These are phyloP conservation scores for Apodemus agrarius DNA, from an alignment of 2,797 vertebrate genomes.

Conservation along the genomic window DNA sequence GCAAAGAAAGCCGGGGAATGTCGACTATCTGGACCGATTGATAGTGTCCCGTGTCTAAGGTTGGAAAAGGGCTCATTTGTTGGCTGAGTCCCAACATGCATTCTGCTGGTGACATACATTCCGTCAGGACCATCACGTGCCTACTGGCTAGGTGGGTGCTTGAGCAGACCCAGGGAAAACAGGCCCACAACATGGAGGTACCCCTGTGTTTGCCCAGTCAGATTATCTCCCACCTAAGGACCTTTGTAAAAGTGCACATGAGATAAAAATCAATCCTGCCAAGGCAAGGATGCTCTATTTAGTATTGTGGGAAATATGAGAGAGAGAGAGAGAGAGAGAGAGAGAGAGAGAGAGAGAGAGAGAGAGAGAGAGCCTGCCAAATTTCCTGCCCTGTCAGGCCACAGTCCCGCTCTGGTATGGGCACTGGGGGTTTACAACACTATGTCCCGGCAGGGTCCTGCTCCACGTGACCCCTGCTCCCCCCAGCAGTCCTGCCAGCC, in stretches of 20 bases:
- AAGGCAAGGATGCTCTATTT: background rate
- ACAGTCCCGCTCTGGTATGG: too few relatives aligned
- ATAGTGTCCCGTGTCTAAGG: background rate
- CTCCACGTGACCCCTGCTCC: too few relatives aligned
- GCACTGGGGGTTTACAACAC: too few relatives aligned
- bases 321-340: too few relatives aligned
- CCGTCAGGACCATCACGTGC: background rate
- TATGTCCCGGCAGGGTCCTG: too few relatives aligned
- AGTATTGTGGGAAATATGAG: background rate
- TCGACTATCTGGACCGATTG: background rate
- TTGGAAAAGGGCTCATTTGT: background rate
- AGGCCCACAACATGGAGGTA: background rate
- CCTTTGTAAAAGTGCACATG: background rate
- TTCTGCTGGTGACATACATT: background rate
- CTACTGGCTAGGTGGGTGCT: background rate
- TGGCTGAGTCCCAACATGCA: background rate
- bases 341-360: too few relatives aligned
- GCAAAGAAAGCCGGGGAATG: slow-evolving; percentile 6
- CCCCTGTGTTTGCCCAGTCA: background rate
- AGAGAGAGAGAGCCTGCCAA: too few relatives aligned
- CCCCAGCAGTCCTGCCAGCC: too few relatives aligned
- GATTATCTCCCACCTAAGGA: background rate
- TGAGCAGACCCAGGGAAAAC: background rate
- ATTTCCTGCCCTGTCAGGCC: too few relatives aligned
- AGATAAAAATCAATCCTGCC: background rate